Percentiles rank a stretch among this genome's conserved stretches.
Conservation (phyloP, 2,113 vertebrate genomes). For the Pseudois nayaur region DNA sequence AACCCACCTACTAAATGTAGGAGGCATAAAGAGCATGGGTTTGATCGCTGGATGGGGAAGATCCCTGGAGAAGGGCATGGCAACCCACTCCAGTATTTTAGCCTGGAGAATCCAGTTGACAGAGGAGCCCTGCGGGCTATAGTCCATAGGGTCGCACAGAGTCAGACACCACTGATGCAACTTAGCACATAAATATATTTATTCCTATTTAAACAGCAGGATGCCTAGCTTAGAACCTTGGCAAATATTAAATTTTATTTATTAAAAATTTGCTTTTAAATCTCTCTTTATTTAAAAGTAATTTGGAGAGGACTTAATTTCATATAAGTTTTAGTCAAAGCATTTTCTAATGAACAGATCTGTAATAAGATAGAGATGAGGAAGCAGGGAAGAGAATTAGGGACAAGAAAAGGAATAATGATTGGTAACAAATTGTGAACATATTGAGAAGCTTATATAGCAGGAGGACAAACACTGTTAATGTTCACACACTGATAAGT, state of each 20-base stretch:
- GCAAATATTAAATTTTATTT: not conserved
- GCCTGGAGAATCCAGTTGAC: not conserved
- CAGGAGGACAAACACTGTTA: not conserved
- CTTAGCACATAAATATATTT: not conserved
- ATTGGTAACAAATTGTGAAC: not conserved
- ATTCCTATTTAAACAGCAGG: not conserved
- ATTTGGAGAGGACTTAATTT: not conserved
- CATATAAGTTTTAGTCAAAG: not conserved
- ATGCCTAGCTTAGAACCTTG: not conserved
- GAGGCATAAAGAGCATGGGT: not conserved
- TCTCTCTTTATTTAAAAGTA: not conserved
- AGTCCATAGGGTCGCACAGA: not conserved
- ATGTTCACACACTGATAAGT: not conserved
- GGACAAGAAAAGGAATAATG: not conserved
- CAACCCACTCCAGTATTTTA: not conserved
- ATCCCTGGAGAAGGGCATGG: not conserved
- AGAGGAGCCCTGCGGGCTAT: not conserved
- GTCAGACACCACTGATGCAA: not conserved
- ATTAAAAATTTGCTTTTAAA: not conserved
- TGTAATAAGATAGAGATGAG: not conserved
- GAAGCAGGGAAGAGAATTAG: not conserved
- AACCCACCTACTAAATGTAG: not conserved
- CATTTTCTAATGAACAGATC: not conserved
- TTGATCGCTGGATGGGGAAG: not conserved
- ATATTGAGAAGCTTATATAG: not conserved